Conservation (phyloP, 30 jellyfish, hydroid and myxozoan genomes). For the Pelagia noctiluca region DNA sequence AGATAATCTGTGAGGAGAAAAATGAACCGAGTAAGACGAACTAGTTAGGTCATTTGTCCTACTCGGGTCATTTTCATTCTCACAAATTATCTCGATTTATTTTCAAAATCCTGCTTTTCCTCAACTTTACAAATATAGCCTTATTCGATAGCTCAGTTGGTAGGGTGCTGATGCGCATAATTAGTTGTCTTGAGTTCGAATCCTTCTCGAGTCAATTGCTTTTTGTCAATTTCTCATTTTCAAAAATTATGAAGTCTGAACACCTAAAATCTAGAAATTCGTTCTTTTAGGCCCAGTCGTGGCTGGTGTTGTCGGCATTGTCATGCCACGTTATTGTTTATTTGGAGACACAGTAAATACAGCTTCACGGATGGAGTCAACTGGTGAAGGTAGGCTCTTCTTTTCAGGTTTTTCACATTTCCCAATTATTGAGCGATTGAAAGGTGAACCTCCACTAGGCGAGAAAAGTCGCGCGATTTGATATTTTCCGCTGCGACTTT, state of each 20-base stretch:
- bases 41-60: too few relatives aligned
- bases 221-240: not conserved
- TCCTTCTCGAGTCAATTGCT: not conserved
- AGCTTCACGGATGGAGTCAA: slow-evolving; percentile 96
- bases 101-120: not conserved
- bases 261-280: not conserved
- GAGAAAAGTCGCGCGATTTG: not conserved
- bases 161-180: too few relatives aligned
- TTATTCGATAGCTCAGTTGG: not conserved
- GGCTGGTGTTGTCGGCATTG: slow-evolving; percentile 97
- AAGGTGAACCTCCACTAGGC: not conserved
- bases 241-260: not conserved
- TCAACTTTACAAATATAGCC: not conserved
- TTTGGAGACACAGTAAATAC: slow-evolving; percentile 97
- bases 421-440: too few relatives aligned
- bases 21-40: too few relatives aligned
- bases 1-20: too few relatives aligned
- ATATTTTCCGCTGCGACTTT: not conserved
- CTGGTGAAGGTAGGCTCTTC: slow-evolving; percentile 88
- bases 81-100: too few relatives aligned
- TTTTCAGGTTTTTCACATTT: not conserved
- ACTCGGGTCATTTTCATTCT: too few relatives aligned
- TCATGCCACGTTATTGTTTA: slow-evolving; percentile 97
- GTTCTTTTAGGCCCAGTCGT: slow-evolving; percentile 84
- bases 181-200: not conserved